Evolutionary conservation across 2,113 vertebrate species (phyloP).

Genomic region (Stomatorhinus ivindoensis): DNA sequence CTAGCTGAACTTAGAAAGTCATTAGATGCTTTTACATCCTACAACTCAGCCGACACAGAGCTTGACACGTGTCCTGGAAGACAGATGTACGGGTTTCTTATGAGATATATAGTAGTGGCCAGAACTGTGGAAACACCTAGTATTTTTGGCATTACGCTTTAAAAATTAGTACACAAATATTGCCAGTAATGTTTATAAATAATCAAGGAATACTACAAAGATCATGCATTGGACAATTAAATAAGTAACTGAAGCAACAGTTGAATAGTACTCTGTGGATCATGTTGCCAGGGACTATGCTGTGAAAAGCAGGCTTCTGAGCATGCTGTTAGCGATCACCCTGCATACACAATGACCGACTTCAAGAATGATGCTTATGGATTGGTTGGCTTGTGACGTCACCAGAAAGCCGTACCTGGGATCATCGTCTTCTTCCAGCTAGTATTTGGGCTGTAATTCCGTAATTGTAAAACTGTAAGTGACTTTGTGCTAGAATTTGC

Average conservation of each 20-base stretch:
- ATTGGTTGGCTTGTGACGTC: background rate
- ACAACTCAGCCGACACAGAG: background rate
- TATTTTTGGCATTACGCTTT: background rate
- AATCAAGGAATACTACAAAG: background rate
- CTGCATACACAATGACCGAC: background rate
- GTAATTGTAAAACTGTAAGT: constrained; percentile 9
- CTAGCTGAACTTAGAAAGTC: background rate
- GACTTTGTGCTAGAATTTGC: background rate
- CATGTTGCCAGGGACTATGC: background rate
- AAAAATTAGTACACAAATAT: background rate
- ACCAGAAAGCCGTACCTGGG: background rate
- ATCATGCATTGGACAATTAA: background rate
- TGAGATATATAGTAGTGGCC: background rate
- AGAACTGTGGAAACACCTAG: background rate
- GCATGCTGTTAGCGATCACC: background rate
- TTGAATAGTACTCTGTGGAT: background rate
- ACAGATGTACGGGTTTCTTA: background rate
- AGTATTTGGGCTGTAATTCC: background rate
- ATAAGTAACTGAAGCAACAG: background rate
- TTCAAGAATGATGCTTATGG: background rate
- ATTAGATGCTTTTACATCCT: background rate
- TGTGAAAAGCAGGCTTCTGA: background rate
- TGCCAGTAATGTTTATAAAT: background rate
- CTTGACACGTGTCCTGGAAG: background rate
- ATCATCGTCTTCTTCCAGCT: background rate